These are phyloP conservation scores for Macrobrachium rosenbergii DNA, from an alignment of 1,140 invertebrate species.

Conservation along the genomic window DNA sequence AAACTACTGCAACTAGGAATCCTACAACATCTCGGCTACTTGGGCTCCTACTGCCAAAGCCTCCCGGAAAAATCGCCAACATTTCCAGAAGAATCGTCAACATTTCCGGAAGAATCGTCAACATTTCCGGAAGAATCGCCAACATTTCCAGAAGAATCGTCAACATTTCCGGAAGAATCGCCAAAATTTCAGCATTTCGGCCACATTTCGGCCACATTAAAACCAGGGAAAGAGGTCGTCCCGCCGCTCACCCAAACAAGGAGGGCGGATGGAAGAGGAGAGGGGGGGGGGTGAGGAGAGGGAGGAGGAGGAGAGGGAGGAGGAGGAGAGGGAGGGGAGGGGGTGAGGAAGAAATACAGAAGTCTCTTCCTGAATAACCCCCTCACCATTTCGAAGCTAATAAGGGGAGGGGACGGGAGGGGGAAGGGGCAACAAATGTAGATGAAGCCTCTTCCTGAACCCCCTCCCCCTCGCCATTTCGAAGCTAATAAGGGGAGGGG, in stretches of 20 bases:
- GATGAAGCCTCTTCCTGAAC: too few relatives aligned
- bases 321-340: background rate
- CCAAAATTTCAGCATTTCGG: too few relatives aligned
- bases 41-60: background rate
- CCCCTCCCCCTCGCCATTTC: too few relatives aligned
- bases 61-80: background rate
- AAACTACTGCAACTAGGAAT: background rate
- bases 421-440: too few relatives aligned
- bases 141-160: too few relatives aligned
- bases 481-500: too few relatives aligned
- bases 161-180: background rate
- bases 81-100: background rate
- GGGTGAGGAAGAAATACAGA: too few relatives aligned
- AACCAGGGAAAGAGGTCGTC: constrained; percentile 16
- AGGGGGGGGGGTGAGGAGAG: background rate
- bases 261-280: background rate
- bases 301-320: background rate
- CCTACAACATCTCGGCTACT: background rate
- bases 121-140: background rate
- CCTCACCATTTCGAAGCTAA: too few relatives aligned
- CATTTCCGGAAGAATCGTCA: background rate
- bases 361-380: too few relatives aligned
- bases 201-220: background rate
- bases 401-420: background rate
- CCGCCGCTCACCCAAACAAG: background rate